Conservation (phyloP, 92 coral and sea anemone species). For the Actinernus sp. region DNA sequence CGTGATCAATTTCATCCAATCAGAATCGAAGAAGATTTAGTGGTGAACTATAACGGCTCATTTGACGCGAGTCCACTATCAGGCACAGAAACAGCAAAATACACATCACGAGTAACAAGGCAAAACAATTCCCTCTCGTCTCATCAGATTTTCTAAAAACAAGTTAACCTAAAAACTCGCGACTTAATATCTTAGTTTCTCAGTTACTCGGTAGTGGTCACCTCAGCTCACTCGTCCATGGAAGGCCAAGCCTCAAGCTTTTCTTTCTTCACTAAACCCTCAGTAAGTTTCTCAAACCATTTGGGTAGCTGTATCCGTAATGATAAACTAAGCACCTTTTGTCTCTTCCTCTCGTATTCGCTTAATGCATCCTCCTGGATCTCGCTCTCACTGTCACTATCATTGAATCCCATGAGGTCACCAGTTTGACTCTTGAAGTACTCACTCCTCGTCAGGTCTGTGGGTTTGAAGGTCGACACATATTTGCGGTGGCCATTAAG, state of each 20-base stretch:
- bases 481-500: conserved; percentile 84
- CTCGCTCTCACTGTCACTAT: conserved; percentile 70
- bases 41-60: too few relatives aligned
- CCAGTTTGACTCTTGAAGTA: conserved; percentile 77
- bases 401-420: conserved; percentile 83
- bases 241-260: conserved; percentile 87
- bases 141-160: too few relatives aligned
- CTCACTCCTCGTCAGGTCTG: conserved; percentile 39
- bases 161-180: too few relatives aligned
- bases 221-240: conserved; percentile 21
- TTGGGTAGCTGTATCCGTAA: conserved; percentile 63
- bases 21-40: too few relatives aligned
- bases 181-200: too few relatives aligned
- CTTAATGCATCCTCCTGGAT: conserved; percentile 39
- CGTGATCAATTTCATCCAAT: too few relatives aligned
- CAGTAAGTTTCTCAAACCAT: conserved; percentile 91
- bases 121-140: too few relatives aligned
- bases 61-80: too few relatives aligned
- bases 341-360: conserved; percentile 73
- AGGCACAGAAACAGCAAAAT: too few relatives aligned
- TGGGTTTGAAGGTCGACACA: conserved; percentile 80
- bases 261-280: conserved; percentile 77
- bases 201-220: too few relatives aligned
- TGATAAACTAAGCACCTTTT: conserved; percentile 71
- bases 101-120: too few relatives aligned